Conservation (phyloP, 2,888 invertebrate species). For the Lasioglossum lativentre region DNA sequence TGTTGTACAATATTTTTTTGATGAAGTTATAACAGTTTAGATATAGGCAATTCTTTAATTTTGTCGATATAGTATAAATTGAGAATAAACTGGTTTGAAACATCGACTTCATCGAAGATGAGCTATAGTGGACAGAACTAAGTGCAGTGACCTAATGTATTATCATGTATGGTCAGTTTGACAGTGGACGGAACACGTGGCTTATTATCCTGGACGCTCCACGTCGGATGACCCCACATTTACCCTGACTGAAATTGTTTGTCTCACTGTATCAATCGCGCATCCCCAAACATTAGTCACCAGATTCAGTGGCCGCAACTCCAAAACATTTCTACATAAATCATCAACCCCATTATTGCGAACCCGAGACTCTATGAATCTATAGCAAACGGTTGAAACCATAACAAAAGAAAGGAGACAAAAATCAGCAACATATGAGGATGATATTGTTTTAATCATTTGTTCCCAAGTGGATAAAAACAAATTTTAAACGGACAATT, state of each 20-base stretch:
- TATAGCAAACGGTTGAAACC: neutral
- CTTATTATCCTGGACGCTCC: neutral
- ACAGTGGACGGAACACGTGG: conserved; percentile 9
- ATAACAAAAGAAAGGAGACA: neutral
- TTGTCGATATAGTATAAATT: neutral
- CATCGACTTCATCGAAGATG: neutral
- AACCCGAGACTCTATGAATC: neutral
- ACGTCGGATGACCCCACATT: conserved; percentile 6
- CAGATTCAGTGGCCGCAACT: neutral
- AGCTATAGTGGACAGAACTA: neutral
- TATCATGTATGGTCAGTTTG: conserved; percentile 9
- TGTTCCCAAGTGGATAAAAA: no score
- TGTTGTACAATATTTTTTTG: neutral
- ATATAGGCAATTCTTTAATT: neutral
- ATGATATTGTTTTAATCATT: neutral
- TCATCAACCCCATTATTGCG: neutral
- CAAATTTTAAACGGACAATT: no score
- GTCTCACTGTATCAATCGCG: conserved; percentile 7
- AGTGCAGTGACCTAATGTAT: conserved; percentile 5
- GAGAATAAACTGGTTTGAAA: neutral
- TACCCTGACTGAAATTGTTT: conserved; percentile 13
- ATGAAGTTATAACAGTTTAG: neutral
- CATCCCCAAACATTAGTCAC: conserved; percentile 12
- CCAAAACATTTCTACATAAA: neutral
- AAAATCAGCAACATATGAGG: neutral